A percentile compares a stretch with the other conserved stretches of the same genome.
These are phyloP conservation scores for Drosophila anomelani DNA, from an alignment of 2,888 invertebrate species.

Conservation along the genomic window DNA sequence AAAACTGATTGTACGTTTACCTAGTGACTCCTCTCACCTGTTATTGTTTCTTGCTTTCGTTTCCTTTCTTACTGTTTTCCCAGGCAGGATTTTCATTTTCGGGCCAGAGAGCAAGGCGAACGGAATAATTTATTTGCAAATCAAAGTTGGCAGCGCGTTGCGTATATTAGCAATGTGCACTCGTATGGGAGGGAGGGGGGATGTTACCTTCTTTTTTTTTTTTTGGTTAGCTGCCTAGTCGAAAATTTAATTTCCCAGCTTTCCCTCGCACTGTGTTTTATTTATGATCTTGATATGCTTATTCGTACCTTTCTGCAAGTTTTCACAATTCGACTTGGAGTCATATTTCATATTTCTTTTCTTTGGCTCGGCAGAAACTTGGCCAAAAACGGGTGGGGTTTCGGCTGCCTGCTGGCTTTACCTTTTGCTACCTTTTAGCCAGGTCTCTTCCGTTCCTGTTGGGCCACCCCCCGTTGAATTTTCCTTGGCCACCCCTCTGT, in stretches of 20 bases:
- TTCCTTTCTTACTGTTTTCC: neutral
- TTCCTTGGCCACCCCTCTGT: constrained; percentile 43
- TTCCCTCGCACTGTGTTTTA: constrained; percentile 64
- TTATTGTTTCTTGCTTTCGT: constrained; percentile 32
- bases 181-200: constrained; percentile 32
- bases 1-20: constrained; percentile 55
- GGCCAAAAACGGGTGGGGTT: constrained; percentile 37
- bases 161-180: constrained; percentile 79
- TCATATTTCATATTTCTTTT: constrained; percentile 75
- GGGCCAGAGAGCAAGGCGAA: constrained; percentile 50
- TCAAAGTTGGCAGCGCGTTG: constrained; percentile 79
- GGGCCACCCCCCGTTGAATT: constrained; percentile 25
- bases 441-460: constrained; percentile 41
- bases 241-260: constrained; percentile 81
- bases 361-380: constrained; percentile 57
- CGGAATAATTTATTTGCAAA: constrained; percentile 79
- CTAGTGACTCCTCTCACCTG: constrained; percentile 45
- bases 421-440: constrained; percentile 60
- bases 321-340: constrained; percentile 81
- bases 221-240: constrained; percentile 65
- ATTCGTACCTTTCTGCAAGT: constrained; percentile 80
- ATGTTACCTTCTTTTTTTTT: constrained; percentile 24
- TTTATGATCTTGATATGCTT: constrained; percentile 81
- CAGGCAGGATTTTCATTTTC: constrained; percentile 40
- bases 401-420: constrained; percentile 51